Conservation (phyloP, 2,888 invertebrate species). For the Chrysolina oricalcia region DNA sequence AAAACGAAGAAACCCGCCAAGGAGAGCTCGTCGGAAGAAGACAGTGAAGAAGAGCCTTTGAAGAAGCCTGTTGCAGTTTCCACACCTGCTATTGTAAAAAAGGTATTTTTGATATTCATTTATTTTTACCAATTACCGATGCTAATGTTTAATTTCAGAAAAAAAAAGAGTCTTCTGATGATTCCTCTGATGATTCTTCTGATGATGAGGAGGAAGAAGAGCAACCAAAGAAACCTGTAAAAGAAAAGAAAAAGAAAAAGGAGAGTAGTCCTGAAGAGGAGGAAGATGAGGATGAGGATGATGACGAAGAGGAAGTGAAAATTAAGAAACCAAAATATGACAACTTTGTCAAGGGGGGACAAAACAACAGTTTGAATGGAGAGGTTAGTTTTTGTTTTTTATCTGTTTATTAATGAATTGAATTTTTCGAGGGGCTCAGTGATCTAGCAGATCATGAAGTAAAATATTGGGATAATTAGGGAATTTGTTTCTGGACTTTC, state of each 20-base stretch:
- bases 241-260: slow-evolving; percentile 68
- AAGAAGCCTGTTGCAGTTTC: slow-evolving; percentile 60
- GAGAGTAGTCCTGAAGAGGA: slow-evolving; percentile 59
- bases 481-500: neutral
- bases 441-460: too few species aligned
- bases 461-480: too few species aligned
- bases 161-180: slow-evolving; percentile 51
- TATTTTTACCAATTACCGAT: neutral
- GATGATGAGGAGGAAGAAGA: slow-evolving; percentile 54
- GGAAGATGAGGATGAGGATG: slow-evolving; percentile 61
- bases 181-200: slow-evolving; percentile 64
- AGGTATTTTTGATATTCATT: slow-evolving; percentile 31
- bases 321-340: slow-evolving; percentile 77
- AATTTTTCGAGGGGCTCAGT: too few species aligned
- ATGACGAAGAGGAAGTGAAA: slow-evolving; percentile 55
- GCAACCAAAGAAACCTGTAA: slow-evolving; percentile 44
- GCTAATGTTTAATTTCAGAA: neutral
- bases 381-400: slow-evolving; percentile 40
- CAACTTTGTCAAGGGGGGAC: slow-evolving; percentile 81
- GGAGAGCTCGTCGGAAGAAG: slow-evolving; percentile 67
- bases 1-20: slow-evolving; percentile 55
- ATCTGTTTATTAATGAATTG: too few species aligned
- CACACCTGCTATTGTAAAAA: slow-evolving; percentile 50
- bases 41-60: slow-evolving; percentile 51
- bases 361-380: slow-evolving; percentile 66